A percentile compares a stretch with the other conserved stretches of the same genome.
phyloP scores from a whole-genome alignment of 2,113 vertebrate genomes.

The Jaculus jaculus region DNA sequence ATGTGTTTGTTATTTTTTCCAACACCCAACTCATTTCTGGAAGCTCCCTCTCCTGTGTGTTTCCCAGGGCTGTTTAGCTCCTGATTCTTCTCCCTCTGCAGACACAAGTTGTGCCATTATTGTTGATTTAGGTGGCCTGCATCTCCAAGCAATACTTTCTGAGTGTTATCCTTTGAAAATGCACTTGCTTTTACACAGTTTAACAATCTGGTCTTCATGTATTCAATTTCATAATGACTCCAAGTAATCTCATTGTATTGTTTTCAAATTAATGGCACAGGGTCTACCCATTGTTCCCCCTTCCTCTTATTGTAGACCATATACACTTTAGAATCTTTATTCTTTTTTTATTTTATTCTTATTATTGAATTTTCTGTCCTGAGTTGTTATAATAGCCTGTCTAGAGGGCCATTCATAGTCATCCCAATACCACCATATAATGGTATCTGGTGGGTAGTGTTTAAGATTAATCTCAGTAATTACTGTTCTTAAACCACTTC shows the following conservation, averaged over 20 bases:
- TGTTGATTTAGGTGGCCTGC: background rate
- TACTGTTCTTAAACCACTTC: background rate
- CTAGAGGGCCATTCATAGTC: background rate
- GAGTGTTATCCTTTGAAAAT: background rate
- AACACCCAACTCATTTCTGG: background rate
- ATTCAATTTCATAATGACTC: background rate
- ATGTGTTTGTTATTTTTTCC: background rate
- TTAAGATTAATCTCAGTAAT: background rate
- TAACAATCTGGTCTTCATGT: background rate
- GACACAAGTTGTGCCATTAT: background rate
- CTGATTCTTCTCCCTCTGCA: background rate
- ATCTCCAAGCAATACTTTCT: background rate
- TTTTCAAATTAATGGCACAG: background rate
- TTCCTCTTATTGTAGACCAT: too few species aligned
- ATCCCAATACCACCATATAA: too few species aligned
- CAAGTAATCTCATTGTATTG: background rate
- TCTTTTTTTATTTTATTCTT: too few species aligned
- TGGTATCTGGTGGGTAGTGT: background rate
- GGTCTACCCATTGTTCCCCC: too few species aligned
- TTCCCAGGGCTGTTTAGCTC: too few species aligned
- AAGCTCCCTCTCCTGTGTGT: background rate
- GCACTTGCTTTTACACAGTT: background rate
- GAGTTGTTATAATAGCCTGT: background rate
- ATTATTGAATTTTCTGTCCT: too few species aligned
- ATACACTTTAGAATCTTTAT: too few species aligned